A percentile compares a stretch with the other conserved stretches of the same genome.
Conservation (phyloP, 1,140 invertebrate genomes). For the Alviniconcha marisindica region DNA sequence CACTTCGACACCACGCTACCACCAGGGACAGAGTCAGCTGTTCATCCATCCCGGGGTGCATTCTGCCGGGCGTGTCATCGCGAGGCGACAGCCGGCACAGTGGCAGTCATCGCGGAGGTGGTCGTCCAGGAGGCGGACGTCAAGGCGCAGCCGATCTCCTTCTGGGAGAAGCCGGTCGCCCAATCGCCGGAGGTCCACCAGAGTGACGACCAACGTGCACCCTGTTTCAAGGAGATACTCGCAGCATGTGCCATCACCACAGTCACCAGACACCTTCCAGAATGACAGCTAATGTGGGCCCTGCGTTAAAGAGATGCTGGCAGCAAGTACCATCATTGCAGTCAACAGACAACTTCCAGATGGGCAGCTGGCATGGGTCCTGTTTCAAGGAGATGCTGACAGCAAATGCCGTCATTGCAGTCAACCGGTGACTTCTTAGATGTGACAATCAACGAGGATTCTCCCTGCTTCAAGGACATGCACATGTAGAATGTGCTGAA, state of each 20-base stretch:
- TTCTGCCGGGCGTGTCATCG: slow-evolving; percentile 4
- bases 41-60: slow-evolving; percentile 4
- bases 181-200: not conserved
- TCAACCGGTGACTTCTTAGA: no score
- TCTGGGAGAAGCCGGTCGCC: not conserved
- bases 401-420: no score
- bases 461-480: no score
- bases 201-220: not conserved
- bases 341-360: no score
- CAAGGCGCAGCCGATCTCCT: not conserved
- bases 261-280: no score
- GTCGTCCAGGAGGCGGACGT: not conserved
- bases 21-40: not conserved
- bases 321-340: no score
- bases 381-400: no score
- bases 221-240: not conserved
- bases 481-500: no score
- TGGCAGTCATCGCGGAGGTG: not conserved
- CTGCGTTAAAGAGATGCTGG: no score
- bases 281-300: no score
- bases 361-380: no score
- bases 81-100: not conserved
- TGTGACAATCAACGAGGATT: no score
- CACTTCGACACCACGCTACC: not conserved
- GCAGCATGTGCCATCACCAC: not conserved